A percentile compares a stretch with the other conserved stretches of the same genome.
phyloP scores from a whole-genome alignment of 1,140 invertebrate species.

The Zaprionus kolodkinae region DNA sequence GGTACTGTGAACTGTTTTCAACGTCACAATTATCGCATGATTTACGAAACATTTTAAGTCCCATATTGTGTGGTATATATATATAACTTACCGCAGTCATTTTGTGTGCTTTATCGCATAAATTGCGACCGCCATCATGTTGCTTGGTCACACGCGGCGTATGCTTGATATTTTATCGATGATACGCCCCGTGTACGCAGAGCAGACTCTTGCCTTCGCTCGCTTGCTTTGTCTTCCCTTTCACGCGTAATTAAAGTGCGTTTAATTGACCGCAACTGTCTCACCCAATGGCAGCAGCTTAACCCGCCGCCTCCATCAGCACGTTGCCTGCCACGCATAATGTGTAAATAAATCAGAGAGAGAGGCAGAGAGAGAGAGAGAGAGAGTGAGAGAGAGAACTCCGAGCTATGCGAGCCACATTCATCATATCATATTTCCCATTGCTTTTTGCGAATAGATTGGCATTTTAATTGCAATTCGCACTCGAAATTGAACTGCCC shows the following conservation, averaged over 20 bases:
- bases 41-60: not conserved
- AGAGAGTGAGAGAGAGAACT: not conserved
- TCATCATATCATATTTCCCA: conserved; percentile 44
- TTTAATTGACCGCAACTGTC: conserved; percentile 37
- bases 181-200: conserved; percentile 18
- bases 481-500: conserved; percentile 29
- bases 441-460: conserved; percentile 48
- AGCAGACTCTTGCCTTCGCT: not conserved
- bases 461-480: conserved; percentile 66
- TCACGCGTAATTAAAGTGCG: conserved; percentile 32
- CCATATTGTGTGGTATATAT: not conserved
- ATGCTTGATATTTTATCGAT: conserved; percentile 29
- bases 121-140: conserved; percentile 7
- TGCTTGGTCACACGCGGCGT: conserved; percentile 21
- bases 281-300: not conserved
- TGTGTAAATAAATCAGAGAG: conserved; percentile 36
- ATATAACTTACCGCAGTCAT: not conserved
- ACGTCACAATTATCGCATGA: not conserved
- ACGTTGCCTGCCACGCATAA: conserved; percentile 22
- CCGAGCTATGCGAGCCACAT: conserved; percentile 25
- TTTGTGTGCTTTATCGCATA: not conserved
- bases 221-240: not conserved
- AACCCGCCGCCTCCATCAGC: not conserved
- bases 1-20: not conserved
- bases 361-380: not conserved